Evolutionary conservation across 2,797 vertebrate species (phyloP), one percentile per base, ranked within the genome.

Genomic region (Falco berigora): DNA sequence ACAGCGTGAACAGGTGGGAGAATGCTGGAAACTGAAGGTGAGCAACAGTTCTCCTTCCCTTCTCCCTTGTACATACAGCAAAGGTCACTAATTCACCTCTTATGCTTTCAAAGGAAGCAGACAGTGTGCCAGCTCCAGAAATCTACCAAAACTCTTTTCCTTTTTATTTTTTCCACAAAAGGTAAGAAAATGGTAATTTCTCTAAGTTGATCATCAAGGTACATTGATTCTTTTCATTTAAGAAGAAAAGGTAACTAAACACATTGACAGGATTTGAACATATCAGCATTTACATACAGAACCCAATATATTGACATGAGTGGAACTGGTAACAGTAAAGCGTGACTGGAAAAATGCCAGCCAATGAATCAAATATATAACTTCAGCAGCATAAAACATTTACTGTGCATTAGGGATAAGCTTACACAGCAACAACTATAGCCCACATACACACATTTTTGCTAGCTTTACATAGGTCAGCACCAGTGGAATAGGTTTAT

Each of bases 31-130:
- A 83, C 68, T 5, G 6, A 94, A 94, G 75, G 75, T 66, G 52
- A 96, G 84, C 90, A 96, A 94, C 64, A 95, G 34, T 77, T 91
- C 90, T 95, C 81, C 93, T 96, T 95, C 86, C 27, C n/a, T 87
- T 92, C 87, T 94, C 42, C 38, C 50, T 82, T 85, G 81, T 50
- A 91, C 3, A 0, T 66, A 50, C 75, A 77, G 24, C 18, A 93
- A 87, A 97, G 93, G 90, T 97, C 88, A 78, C 75, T 61, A 44
- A 80, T 32, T 72, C 32, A 44, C 17, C 55, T 79, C 36, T 82
- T 63, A 64, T 7, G 47, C 36, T 77, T 77, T 83, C 68, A 87
- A 22, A 61, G 49, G n/a, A 94, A 67, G 15, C 73, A 25, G n/a
- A 77, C 10, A 30, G 12, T 44, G 10, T 71, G n/a, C 32, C 56